Percentiles rank a stretch among this genome's conserved stretches.
These are phyloP conservation scores for Corythornis cristatus DNA, from an alignment of 2,113 vertebrate species.

Conservation along the genomic window DNA sequence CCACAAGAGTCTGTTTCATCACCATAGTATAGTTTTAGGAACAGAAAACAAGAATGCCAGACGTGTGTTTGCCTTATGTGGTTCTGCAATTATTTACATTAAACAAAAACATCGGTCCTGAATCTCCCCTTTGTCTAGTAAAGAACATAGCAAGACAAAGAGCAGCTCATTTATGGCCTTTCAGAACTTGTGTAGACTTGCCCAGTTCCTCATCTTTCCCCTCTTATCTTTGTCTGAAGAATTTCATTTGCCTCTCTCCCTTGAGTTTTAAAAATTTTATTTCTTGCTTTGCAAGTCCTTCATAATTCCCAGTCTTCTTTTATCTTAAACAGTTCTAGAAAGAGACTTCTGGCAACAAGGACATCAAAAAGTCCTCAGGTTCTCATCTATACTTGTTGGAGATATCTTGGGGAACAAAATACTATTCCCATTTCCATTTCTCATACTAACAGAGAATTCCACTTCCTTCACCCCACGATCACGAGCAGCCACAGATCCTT, in stretches of 20 bases:
- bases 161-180: not conserved
- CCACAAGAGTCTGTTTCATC: not conserved
- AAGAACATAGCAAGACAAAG: not conserved
- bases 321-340: not conserved
- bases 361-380: not conserved
- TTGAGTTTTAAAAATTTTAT: not conserved
- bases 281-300: not conserved
- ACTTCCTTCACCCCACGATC: not conserved
- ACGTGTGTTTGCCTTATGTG: not conserved
- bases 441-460: not conserved
- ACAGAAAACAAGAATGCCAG: not conserved
- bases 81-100: not conserved
- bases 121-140: not conserved
- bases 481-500: not conserved
- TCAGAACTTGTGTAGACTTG: not conserved
- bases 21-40: not conserved
- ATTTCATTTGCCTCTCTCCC: not conserved
- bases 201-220: not conserved
- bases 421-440: not conserved
- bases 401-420: not conserved
- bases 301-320: not conserved
- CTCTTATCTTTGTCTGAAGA: not conserved
- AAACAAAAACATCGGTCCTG: not conserved
- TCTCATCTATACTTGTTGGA: not conserved
- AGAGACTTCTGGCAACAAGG: not conserved